Percentiles rank a stretch among this genome's conserved stretches.
These are phyloP conservation scores for Dromas ardeola DNA, from an alignment of 2,113 vertebrate genomes.

Conservation along the genomic window DNA sequence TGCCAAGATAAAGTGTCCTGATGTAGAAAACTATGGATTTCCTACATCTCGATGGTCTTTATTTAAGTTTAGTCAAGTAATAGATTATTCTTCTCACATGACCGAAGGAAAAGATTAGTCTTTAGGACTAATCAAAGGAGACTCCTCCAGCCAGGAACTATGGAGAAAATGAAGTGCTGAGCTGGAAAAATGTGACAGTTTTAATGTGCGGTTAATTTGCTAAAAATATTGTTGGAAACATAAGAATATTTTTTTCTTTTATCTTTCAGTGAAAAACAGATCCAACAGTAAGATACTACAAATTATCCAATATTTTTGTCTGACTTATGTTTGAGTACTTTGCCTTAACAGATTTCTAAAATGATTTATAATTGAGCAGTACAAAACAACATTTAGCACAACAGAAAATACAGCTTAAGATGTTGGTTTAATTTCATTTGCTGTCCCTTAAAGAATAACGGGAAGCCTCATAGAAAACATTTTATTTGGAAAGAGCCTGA, in stretches of 20 bases:
- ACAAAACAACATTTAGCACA: neutral
- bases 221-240: slow-evolving; percentile 50
- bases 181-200: slow-evolving; percentile 1
- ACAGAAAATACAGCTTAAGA: neutral
- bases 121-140: neutral
- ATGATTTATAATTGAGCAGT: neutral
- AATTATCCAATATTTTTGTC: neutral
- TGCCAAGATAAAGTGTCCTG: neutral
- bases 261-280: slow-evolving; percentile 26
- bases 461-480: neutral
- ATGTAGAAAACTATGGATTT: neutral
- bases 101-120: neutral
- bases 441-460: neutral
- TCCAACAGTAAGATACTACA: neutral
- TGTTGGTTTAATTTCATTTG: neutral
- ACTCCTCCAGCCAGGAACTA: neutral
- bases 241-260: slow-evolving; percentile 1
- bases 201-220: slow-evolving; percentile 48
- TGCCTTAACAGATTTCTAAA: neutral
- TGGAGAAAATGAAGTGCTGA: neutral
- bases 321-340: neutral
- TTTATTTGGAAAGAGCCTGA: slow-evolving; percentile 11
- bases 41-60: neutral
- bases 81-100: neutral
- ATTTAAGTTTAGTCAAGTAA: neutral